phyloP scores from a whole-genome alignment of 2,888 invertebrate genomes.

The Baronia brevicornis region DNA sequence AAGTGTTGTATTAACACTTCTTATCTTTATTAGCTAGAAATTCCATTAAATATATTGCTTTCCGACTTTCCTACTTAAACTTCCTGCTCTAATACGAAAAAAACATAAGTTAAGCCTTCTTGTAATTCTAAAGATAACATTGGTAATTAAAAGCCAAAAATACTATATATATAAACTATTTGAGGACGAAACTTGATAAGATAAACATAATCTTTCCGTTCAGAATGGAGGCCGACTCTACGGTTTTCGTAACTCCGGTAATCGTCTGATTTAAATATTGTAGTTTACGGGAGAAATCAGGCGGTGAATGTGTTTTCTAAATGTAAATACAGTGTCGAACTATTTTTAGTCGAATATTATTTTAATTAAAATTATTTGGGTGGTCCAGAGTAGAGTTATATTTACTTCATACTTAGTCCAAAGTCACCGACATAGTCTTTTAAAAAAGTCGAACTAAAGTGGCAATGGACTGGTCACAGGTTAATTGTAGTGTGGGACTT shows the following conservation, averaged over 20 bases:
- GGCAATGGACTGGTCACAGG: too few relatives aligned
- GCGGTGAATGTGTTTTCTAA: background rate
- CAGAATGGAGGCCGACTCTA: background rate
- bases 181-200: conserved; percentile 7
- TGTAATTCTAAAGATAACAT: conserved; percentile 6
- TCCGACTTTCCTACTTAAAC: conserved; percentile 6
- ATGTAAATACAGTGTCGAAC: conserved; percentile 1
- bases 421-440: too few relatives aligned
- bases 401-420: too few relatives aligned
- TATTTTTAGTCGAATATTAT: background rate
- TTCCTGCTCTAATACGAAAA: too few relatives aligned
- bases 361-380: background rate
- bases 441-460: too few relatives aligned
- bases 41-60: conserved; percentile 6
- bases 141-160: conserved; percentile 18
- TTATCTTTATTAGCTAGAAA: conserved; percentile 7
- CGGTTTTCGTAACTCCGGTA: background rate
- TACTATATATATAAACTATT: background rate
- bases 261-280: conserved; percentile 5
- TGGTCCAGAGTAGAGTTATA: too few relatives aligned
- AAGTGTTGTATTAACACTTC: conserved; percentile 3
- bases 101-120: conserved; percentile 1
- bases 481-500: too few relatives aligned
- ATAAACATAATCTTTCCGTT: conserved; percentile 1
- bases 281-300: background rate